Evolutionary conservation across 35 echinoderm and acorn worm genomes (phyloP).

Genomic region (Amphiura filiformis): DNA sequence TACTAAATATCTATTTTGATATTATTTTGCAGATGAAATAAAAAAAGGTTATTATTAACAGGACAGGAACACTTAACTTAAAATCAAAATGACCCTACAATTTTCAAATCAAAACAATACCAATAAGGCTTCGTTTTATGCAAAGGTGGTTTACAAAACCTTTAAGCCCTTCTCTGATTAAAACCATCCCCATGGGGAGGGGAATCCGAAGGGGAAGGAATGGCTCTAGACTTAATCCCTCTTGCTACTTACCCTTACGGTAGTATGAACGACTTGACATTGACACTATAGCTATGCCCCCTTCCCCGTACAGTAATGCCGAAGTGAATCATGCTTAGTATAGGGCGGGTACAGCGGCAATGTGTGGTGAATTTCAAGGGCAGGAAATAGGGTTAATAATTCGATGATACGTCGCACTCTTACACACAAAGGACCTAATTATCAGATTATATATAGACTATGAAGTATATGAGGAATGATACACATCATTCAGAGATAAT

Average conservation of each 20-base stretch:
- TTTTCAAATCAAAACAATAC: no score
- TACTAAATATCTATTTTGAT: no score
- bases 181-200: no score
- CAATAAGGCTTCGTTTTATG: no score
- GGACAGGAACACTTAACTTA: no score
- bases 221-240: background rate
- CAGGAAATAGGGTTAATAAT: slow-evolving; percentile 1
- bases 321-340: background rate
- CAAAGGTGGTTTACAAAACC: no score
- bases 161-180: no score
- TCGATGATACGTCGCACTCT: background rate
- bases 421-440: slow-evolving; percentile 2
- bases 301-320: background rate
- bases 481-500: no score
- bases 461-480: background rate
- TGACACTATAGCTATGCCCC: background rate
- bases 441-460: background rate
- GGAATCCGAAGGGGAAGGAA: background rate
- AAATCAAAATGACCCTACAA: no score
- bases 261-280: slow-evolving; percentile 6
- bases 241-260: background rate
- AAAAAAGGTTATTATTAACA: no score
- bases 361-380: slow-evolving; percentile 10
- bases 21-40: no score
- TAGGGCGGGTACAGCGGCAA: background rate